Conservation (phyloP, 2,113 vertebrate species). For the Eubucco bourcierii region DNA sequence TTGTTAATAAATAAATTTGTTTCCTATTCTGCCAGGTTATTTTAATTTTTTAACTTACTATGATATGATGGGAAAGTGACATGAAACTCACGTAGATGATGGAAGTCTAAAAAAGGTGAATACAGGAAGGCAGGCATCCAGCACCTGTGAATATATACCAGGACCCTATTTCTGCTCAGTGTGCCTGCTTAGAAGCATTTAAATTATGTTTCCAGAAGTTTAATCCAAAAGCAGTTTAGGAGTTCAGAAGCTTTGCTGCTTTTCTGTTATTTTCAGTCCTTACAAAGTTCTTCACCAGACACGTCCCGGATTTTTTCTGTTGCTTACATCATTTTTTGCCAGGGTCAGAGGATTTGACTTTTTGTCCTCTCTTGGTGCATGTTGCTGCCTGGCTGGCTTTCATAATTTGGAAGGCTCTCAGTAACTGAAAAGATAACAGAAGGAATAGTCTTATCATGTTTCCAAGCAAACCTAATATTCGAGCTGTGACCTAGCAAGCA, state of each 20-base stretch:
- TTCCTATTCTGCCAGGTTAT: background rate
- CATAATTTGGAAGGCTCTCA: background rate
- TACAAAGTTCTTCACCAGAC: background rate
- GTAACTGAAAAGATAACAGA: background rate
- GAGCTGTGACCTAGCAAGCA: background rate
- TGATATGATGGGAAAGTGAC: background rate
- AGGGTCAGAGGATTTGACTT: background rate
- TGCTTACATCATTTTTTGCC: background rate
- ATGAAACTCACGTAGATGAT: background rate
- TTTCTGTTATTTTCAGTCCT: background rate
- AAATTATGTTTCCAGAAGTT: background rate
- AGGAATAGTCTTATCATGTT: background rate
- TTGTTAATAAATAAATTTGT: background rate
- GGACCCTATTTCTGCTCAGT: background rate
- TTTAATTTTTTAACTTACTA: background rate
- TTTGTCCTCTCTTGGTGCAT: background rate
- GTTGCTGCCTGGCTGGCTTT: background rate
- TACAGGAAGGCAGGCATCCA: background rate
- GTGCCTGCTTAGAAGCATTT: background rate
- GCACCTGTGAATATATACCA: background rate
- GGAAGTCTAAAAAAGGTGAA: background rate
- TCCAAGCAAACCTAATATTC: background rate
- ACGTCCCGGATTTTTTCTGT: background rate
- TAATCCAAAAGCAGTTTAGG: background rate
- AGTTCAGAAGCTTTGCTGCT: background rate